Base-by-base conservation (phyloP, 2,888 invertebrate species). In the Agrilus biguttatus region DNA sequence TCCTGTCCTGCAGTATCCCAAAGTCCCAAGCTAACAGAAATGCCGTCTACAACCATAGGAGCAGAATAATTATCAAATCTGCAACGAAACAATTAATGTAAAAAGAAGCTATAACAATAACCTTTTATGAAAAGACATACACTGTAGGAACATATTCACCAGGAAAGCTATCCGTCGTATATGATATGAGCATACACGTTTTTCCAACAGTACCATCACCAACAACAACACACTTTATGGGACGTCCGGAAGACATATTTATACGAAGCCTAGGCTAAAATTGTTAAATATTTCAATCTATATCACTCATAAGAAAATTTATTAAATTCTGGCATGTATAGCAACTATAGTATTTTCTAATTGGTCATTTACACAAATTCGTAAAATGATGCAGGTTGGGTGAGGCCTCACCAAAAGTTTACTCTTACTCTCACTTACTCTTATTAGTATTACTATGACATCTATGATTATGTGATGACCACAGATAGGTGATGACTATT, bases 1-100 rank as follows among this genome's bases (percentile, higher is more conserved):
- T 95, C 93, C 69, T 97, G 96, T 14, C 92, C 92, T 13, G 96
- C 96, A 46, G 96, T 97, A 70, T 97, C 97, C 97, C 97, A 97
- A 40, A 97, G 72, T 13, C 96, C 96, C 55, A 97, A 69, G 56
- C 92, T 93, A 12, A 97, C 96, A 49, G 93, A 90, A 55, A 95
- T 91, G 51, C 93, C 91, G 71, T 97, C 97, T 45, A 96, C 95
- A 55, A 92, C 92, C 91, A 97, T 92, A 39, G 95, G 95, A 39
- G 96, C 95, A 37, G 96, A 96, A 67, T 97, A 97, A 71, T 97
- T 97, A 69, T 97, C 97, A 72, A 97, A 97, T 58, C 96, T 92
- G 62, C 17, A 62, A 64, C 34, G 40, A 47, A 19, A 51, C 37
- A 40, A 43, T 46, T 8, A 28, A n/a, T 28, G 12, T 13, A 37